Conservation (phyloP, 2,113 vertebrate genomes). For the Cyprinodon variegatus region DNA sequence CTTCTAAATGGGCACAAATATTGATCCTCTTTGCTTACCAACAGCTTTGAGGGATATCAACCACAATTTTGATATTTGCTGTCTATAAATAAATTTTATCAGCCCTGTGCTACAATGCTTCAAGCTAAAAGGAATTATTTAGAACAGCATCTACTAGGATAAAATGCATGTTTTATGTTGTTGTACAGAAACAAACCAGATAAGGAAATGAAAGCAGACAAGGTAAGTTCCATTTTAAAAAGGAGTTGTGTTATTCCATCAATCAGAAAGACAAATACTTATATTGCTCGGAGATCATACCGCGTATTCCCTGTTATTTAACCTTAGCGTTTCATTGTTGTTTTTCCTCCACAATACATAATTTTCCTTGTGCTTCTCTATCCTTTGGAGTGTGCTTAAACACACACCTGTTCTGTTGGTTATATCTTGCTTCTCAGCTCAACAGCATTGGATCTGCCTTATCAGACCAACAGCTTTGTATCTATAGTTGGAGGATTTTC, state of each 20-base stretch:
- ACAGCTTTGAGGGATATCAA: no score
- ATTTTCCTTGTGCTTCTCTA: constrained; percentile 1
- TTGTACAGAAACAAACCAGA: not conserved
- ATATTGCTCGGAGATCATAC: not conserved
- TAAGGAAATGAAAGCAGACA: constrained; percentile 1
- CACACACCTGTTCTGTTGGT: constrained; percentile 28
- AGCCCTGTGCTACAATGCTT: not conserved
- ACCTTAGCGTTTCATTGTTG: constrained; percentile 2
- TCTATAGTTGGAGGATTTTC: constrained; percentile 32
- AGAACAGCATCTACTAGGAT: not conserved
- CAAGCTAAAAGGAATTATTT: not conserved
- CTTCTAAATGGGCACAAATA: no score
- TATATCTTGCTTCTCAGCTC: constrained; percentile 22
- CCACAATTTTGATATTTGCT: not conserved
- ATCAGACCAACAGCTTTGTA: constrained; percentile 50
- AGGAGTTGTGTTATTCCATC: not conserved
- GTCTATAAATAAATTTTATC: not conserved
- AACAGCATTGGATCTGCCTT: constrained; percentile 34
- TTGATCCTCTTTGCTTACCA: no score
- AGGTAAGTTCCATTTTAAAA: not conserved
- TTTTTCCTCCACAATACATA: not conserved
- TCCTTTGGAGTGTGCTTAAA: not conserved
- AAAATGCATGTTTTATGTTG: not conserved
- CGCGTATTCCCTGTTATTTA: not conserved
- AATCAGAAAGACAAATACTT: constrained; percentile 2